phyloP scores from a whole-genome alignment of 2,797 vertebrate genomes.

The Cyclopterus lumpus region DNA sequence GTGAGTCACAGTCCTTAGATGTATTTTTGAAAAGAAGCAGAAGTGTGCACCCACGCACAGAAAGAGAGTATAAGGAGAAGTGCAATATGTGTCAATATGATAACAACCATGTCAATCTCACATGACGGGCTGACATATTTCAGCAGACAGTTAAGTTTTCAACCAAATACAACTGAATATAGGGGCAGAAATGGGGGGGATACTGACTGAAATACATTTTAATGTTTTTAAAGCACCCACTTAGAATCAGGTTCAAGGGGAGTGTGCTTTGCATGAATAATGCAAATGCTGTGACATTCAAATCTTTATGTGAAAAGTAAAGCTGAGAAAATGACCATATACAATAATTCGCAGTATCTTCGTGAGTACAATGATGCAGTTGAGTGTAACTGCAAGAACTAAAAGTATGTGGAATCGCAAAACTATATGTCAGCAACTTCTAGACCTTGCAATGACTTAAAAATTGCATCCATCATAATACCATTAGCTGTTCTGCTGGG shows the following conservation, averaged over 20 bases:
- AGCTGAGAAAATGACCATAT: background rate
- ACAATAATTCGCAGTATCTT: background rate
- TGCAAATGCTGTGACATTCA: background rate
- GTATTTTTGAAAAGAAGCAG: background rate
- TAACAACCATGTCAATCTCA: constrained; percentile 18
- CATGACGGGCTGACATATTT: constrained; percentile 5
- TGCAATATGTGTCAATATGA: constrained; percentile 8
- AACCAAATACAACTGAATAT: background rate
- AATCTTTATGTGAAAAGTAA: background rate
- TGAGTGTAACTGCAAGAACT: background rate
- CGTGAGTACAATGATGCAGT: background rate
- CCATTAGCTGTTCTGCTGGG: background rate
- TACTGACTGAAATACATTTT: background rate
- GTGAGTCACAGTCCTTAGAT: background rate
- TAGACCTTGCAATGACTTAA: background rate
- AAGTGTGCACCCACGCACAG: too few relatives aligned
- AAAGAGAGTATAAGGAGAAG: constrained; percentile 5
- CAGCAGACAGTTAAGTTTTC: background rate
- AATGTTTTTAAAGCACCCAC: background rate
- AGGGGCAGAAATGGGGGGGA: background rate
- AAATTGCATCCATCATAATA: constrained; percentile 1
- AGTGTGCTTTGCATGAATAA: background rate
- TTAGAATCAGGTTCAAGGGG: background rate
- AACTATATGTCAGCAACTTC: background rate
- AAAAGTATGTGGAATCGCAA: background rate